Base-by-base conservation (phyloP, 2,888 invertebrate species). In the Tuta absoluta region DNA sequence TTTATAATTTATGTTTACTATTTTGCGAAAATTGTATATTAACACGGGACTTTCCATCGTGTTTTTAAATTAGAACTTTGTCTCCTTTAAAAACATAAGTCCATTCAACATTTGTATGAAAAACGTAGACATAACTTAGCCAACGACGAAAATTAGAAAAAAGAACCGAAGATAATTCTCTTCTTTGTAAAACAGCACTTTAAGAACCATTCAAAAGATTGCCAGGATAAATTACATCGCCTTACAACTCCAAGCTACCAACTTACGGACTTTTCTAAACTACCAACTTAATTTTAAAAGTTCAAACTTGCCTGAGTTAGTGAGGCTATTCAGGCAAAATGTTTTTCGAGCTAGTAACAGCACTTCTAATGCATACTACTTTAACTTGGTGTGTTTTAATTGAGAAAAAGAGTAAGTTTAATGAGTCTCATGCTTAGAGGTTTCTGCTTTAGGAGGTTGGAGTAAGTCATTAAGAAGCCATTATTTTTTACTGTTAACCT, bases 271-370 rank as follows among this genome's bases (percentile, higher is more conserved):
- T 19, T 51, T 23, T 48, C 12, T 5, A 2, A 51, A 51, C 51
- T 51, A 51, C 51, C 12, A 21, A 21, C 51, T 51, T 51, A 51
- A 51, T 56, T 56, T 56, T 56, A 28, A 28, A 28, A 33, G 56
- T 56, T 56, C 4, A 28, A 33, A 56, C 28, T 56, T 24, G 24
- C 14, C 24, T 56, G 56, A 23, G n/a, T 56, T 28, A 56, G 28
- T 33, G 5, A 12, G 23, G 51, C 51, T 23, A 21, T 51, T 56
- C 24, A 56, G n/a, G n/a, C 24, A 4, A 28, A 28, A 24, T 56
- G 56, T 24, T 28, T 23, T 56, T 11, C 56, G 14, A 33, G 14
- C 33, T 56, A n/a, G 11, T 56, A 56, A 56, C 56, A 33, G 24
- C 24, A 23, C 56, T 56, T 56, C 56, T 56, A 56, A 28, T 51